A percentile compares a stretch with the other conserved stretches of the same genome.
Evolutionary conservation across 2,888 invertebrate species (phyloP).

Genomic region (Phengaris alcon): DNA sequence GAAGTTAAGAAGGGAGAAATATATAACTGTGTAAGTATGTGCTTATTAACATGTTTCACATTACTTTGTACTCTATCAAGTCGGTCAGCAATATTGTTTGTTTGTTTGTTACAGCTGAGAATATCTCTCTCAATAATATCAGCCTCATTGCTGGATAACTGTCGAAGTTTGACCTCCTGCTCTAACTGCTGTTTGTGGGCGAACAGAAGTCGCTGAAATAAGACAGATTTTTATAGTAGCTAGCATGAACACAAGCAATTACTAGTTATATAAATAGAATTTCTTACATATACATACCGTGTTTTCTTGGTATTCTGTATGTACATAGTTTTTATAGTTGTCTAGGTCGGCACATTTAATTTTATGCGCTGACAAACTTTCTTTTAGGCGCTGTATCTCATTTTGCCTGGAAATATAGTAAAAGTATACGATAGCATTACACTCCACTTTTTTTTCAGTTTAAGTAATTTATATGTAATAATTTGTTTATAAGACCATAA

Average conservation of each 20-base stretch:
- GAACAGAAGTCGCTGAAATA: constrained; percentile 79
- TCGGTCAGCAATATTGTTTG: constrained; percentile 62
- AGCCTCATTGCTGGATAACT: constrained; percentile 64
- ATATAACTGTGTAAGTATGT: no score
- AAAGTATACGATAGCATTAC: not conserved
- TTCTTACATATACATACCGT: constrained; percentile 51
- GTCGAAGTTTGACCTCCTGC: constrained; percentile 82
- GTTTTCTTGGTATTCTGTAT: constrained; percentile 73
- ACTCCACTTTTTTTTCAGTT: not conserved
- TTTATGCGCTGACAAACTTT: constrained; percentile 57
- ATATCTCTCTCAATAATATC: constrained; percentile 69
- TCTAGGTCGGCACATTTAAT: constrained; percentile 66
- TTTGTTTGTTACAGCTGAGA: constrained; percentile 67
- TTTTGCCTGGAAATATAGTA: constrained; percentile 58
- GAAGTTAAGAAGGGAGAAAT: not conserved
- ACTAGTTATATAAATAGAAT: not conserved
- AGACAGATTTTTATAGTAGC: not conserved
- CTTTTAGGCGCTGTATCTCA: constrained; percentile 67
- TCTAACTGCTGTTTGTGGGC: constrained; percentile 85
- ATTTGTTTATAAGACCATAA: not conserved
- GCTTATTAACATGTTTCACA: not conserved
- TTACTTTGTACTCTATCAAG: constrained; percentile 65
- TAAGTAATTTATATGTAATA: not conserved
- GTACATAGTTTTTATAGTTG: constrained; percentile 66
- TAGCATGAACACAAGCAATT: no score